These are phyloP conservation scores for Chloroceryle amazona DNA, from an alignment of 2,797 vertebrate genomes.

Conservation along the genomic window DNA sequence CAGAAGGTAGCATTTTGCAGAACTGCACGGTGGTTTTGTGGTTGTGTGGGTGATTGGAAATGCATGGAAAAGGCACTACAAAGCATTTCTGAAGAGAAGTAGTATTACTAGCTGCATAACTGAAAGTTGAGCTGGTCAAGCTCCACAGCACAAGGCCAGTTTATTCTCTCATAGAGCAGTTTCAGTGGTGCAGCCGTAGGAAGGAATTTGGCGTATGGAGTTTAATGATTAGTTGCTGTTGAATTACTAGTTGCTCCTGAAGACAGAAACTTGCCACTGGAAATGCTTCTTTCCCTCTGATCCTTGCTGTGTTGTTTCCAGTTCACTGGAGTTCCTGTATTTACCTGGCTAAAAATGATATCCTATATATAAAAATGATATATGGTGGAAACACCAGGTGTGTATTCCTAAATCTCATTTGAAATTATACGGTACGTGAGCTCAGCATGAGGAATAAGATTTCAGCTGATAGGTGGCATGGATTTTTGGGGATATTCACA, in stretches of 20 bases:
- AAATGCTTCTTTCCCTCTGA: neutral
- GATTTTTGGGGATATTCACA: neutral
- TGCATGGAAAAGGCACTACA: neutral
- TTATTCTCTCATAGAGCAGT: conserved; percentile 13
- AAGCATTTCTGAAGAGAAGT: conserved; percentile 24
- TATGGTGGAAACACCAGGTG: neutral
- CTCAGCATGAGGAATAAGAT: neutral
- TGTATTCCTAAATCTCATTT: neutral
- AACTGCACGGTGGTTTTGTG: conserved; percentile 31
- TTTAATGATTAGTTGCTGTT: conserved; percentile 53
- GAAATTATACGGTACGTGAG: rapidly evolving
- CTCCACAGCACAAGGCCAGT: neutral
- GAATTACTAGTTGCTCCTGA: neutral
- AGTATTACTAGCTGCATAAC: neutral
- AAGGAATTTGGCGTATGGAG: conserved; percentile 11
- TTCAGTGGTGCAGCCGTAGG: neutral
- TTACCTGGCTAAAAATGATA: neutral
- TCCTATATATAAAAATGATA: neutral
- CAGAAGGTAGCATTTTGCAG: conserved; percentile 38
- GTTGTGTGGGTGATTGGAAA: conserved; percentile 12
- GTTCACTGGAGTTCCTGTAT: neutral
- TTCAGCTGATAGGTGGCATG: neutral
- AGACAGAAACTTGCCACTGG: neutral
- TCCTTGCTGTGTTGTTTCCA: neutral
- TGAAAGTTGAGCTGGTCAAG: conserved; percentile 33